Percentiles rank a stretch among this genome's conserved stretches.
These are phyloP conservation scores for Tamias sibiricus DNA, from an alignment of 2,113 vertebrate genomes.

Conservation along the genomic window DNA sequence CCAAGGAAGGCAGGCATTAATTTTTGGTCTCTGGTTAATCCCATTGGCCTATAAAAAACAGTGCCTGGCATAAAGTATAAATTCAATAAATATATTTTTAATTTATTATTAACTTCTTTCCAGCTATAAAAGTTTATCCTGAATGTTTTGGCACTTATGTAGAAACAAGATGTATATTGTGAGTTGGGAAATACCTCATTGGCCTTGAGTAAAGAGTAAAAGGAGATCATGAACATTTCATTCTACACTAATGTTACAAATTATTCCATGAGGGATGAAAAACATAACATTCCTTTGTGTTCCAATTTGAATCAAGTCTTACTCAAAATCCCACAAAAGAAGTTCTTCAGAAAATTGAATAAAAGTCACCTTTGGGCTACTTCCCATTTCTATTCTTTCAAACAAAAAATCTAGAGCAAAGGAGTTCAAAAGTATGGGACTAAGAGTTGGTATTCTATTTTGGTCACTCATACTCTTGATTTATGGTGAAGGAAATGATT, in stretches of 20 bases:
- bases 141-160: constrained; percentile 39
- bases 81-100: background rate
- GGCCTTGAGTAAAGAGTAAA: constrained; percentile 22
- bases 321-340: background rate
- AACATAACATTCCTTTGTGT: constrained; percentile 18
- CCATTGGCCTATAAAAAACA: background rate
- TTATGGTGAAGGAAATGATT: background rate
- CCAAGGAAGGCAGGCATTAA: background rate
- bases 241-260: background rate
- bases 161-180: constrained; percentile 17
- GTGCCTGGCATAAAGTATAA: background rate
- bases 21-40: background rate
- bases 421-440: background rate
- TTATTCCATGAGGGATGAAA: background rate
- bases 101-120: constrained; percentile 27
- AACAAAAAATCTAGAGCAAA: background rate
- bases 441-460: background rate
- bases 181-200: background rate
- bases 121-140: constrained; percentile 3
- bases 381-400: constrained; percentile 9
- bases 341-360: background rate
- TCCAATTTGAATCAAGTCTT: constrained; percentile 31
- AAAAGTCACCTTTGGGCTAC: background rate
- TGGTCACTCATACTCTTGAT: background rate
- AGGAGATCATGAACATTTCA: background rate